These are phyloP conservation scores for Bellardia bayeri DNA, from an alignment of 2,888 invertebrate genomes.

Conservation along the genomic window DNA sequence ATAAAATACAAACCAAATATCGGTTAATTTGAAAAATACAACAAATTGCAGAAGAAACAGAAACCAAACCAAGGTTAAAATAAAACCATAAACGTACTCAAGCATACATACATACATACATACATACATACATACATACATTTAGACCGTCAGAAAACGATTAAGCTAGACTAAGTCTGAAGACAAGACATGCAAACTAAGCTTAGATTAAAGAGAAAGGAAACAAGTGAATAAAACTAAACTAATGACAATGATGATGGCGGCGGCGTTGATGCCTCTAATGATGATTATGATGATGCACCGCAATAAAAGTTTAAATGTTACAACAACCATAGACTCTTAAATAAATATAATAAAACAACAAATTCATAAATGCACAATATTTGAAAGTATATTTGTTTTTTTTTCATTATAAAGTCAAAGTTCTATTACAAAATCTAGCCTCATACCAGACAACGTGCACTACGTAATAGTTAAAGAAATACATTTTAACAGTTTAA, in stretches of 20 bases:
- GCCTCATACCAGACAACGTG: neutral
- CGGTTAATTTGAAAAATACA: constrained; percentile 45
- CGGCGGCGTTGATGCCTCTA: constrained; percentile 3
- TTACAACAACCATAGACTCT: neutral
- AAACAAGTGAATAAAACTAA: constrained; percentile 18
- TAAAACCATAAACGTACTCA: constrained; percentile 9
- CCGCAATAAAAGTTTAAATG: constrained; percentile 18
- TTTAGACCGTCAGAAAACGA: neutral
- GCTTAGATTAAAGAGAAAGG: constrained; percentile 56
- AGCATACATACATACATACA: neutral
- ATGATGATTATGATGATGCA: constrained; percentile 36
- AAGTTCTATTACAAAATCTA: constrained; percentile 56
- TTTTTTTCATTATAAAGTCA: constrained; percentile 2
- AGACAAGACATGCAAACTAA: constrained; percentile 51
- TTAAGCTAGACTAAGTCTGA: neutral
- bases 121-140: neutral
- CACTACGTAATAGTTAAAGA: too few species aligned
- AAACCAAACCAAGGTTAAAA: constrained; percentile 60
- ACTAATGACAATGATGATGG: constrained; percentile 32
- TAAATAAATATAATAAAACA: neutral
- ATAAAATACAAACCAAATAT: constrained; percentile 27
- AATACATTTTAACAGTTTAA: constrained; percentile 7
- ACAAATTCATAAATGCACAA: neutral
- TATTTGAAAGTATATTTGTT: constrained; percentile 31
- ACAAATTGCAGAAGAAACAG: constrained; percentile 26